Evolutionary conservation across 2,888 invertebrate species (phyloP).

Genomic region (Pristionchus maxplancki): DNA sequence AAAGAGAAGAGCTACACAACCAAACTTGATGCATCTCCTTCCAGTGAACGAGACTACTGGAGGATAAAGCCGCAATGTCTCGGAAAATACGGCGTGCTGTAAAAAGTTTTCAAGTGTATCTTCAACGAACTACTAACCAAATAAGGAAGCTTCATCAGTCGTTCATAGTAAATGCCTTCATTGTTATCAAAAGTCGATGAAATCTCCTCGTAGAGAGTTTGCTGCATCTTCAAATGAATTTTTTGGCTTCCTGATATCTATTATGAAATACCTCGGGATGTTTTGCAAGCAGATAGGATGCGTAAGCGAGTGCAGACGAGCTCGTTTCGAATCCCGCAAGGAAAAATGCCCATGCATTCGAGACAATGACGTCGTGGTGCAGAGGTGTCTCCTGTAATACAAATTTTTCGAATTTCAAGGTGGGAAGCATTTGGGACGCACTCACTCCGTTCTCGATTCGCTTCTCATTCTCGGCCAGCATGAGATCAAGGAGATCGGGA

Average conservation of each 20-base stretch:
- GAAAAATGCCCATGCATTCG: constrained; percentile 49
- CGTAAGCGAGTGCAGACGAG: constrained; percentile 79
- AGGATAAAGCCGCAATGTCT: constrained; percentile 28
- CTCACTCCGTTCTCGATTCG: constrained; percentile 41
- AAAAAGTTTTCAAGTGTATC: not conserved
- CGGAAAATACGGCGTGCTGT: constrained; percentile 36
- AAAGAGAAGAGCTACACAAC: not conserved
- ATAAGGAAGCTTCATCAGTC: constrained; percentile 39
- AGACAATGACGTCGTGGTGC: constrained; percentile 49
- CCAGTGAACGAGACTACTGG: constrained; percentile 33
- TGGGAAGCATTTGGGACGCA: too few species aligned
- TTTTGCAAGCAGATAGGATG: constrained; percentile 78
- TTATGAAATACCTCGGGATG: constrained; percentile 77
- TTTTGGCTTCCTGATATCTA: not conserved
- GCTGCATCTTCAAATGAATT: not conserved
- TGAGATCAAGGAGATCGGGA: constrained; percentile 48
- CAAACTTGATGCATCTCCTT: constrained; percentile 24
- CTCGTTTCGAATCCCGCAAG: constrained; percentile 78
- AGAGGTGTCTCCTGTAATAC: constrained; percentile 11
- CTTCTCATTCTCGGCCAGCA: constrained; percentile 46
- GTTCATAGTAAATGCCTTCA: constrained; percentile 4
- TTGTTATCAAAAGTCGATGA: not conserved
- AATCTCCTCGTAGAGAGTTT: constrained; percentile 28
- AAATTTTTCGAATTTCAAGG: not conserved
- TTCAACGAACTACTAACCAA: not conserved